Base-by-base conservation (phyloP, 2,888 invertebrate species). In the Nebria salina region DNA sequence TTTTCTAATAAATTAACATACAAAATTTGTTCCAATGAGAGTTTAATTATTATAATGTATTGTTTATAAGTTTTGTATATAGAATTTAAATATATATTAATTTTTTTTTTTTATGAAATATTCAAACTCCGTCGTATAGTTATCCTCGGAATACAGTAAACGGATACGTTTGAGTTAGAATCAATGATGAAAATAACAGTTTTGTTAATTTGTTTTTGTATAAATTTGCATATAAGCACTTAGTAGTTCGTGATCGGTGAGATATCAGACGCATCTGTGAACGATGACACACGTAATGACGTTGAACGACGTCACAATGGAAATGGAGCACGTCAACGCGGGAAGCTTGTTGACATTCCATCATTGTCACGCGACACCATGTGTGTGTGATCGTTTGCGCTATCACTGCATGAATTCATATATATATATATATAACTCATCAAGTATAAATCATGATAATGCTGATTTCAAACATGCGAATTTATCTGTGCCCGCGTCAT, bases 311-410 rank as follows among this genome's bases (percentile, higher is more conserved):
- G 76, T 76, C 76, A 76, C 76, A 76, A 76, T 76, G 76, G 76
- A 76, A 76, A 76, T 76, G 68, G 76, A 76, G 76, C 76, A 76
- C 68, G 43, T 76, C 76, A 76, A 76, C 76, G 41, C 42, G 76
- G 68, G 76, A 54, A 76, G 76, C 76, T 76, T 76, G 76, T 76
- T 76, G 76, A 76, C 76, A 76, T 68, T 76, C 65, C 76, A 66
- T 76, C 76, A 76, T 76, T 76, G 76, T 76, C 76, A 76, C 68
- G 43, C 66, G 76, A 68, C 68, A 70, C 70, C 70, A 26, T 26
- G 15, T 70, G 70, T 20, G 25, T 70, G 20, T 20, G 70, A 26
- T 11, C 34, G 20, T 25, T 11, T 70, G 13, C 54, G 54, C 54
- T 54, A 8, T 11, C 54, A 7, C 11, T 54, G 54, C 8, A 13